A percentile compares a stretch with the other conserved stretches of the same genome.
phyloP scores from a whole-genome alignment of 35 echinoderm and acorn worm species.

The Patiria miniata region DNA sequence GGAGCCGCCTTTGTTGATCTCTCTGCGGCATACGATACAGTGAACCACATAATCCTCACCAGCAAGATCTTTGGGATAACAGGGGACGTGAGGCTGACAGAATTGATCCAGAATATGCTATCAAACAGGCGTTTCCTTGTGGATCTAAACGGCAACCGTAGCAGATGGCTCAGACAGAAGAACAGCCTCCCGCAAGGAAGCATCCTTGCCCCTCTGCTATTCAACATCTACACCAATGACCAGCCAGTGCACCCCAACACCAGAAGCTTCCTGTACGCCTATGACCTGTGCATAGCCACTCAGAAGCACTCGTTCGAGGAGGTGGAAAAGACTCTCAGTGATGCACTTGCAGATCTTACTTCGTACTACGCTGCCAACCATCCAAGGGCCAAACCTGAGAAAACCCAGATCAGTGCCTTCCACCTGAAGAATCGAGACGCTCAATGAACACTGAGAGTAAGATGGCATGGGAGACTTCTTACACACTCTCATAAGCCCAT shows the following conservation, averaged over 20 bases:
- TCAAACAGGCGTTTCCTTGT: constrained; percentile 39
- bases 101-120: not conserved
- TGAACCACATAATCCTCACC: constrained; percentile 35
- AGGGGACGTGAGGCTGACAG: not conserved
- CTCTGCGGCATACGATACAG: constrained; percentile 37
- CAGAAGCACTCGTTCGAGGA: not conserved
- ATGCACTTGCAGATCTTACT: constrained; percentile 3
- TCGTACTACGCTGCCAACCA: constrained; percentile 37
- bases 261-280: constrained; percentile 34
- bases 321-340: not conserved
- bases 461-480: constrained; percentile 14
- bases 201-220: not conserved
- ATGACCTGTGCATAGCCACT: not conserved
- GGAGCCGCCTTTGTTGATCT: constrained; percentile 52
- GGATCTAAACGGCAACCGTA: not conserved
- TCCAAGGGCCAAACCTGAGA: constrained; percentile 21
- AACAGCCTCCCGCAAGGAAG: constrained; percentile 60
- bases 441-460: not conserved
- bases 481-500: not conserved
- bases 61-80: constrained; percentile 33
- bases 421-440: constrained; percentile 25
- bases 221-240: constrained; percentile 35
- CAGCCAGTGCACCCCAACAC: not conserved
- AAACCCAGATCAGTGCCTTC: constrained; percentile 25
- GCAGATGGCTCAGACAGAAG: constrained; percentile 50